A percentile compares a stretch with the other conserved stretches of the same genome.
phyloP scores from a whole-genome alignment of 1,140 invertebrate species.

The Pemphigus obesinymphae region DNA sequence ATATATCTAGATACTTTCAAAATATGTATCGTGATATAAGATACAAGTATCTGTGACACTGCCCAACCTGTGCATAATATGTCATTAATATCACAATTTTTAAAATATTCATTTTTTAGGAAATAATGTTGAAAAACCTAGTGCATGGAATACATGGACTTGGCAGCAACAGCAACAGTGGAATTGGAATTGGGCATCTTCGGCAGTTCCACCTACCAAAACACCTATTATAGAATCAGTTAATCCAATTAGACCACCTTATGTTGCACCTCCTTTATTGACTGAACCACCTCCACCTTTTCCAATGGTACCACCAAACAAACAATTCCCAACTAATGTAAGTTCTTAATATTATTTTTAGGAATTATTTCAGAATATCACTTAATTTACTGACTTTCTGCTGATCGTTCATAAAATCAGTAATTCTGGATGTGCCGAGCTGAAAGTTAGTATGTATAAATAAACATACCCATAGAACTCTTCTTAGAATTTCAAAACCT shows the following conservation, averaged over 20 bases:
- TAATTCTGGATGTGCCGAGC: no score
- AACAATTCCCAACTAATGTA: not conserved
- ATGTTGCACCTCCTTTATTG: slow-evolving; percentile 51
- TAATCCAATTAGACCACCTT: slow-evolving; percentile 49
- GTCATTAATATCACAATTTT: not conserved
- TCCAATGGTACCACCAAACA: not conserved
- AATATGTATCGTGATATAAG: no score
- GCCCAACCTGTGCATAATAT: no score
- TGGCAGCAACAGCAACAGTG: slow-evolving; percentile 11
- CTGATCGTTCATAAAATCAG: no score
- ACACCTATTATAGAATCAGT: slow-evolving; percentile 51
- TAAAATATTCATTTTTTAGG: slow-evolving; percentile 9
- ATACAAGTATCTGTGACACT: no score
- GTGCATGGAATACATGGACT: slow-evolving; percentile 22
- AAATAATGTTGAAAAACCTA: slow-evolving; percentile 18
- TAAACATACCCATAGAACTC: no score
- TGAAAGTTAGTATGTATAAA: no score
- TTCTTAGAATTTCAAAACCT: no score
- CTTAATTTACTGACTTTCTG: no score
- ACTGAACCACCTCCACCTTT: not conserved
- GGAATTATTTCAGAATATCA: not conserved
- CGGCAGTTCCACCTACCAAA: slow-evolving; percentile 50
- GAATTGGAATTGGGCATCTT: slow-evolving; percentile 47
- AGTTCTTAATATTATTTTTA: not conserved
- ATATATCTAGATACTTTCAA: no score